These are phyloP conservation scores for Leptura quadrifasciata DNA, from an alignment of 2,888 invertebrate species.

Conservation along the genomic window DNA sequence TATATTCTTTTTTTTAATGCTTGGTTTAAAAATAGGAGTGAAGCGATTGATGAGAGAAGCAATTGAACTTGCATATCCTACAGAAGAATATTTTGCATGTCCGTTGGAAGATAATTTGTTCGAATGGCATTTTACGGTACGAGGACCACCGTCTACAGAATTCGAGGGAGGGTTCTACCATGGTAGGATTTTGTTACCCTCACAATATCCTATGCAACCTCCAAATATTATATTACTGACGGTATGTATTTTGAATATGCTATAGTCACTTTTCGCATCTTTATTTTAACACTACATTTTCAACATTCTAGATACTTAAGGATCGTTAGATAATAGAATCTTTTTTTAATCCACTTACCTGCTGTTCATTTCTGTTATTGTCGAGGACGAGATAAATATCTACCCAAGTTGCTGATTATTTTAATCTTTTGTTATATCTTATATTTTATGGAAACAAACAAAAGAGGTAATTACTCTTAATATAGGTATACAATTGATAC, in stretches of 20 bases:
- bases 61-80: slow-evolving; percentile 87
- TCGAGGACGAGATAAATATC: too few relatives aligned
- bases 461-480: too few relatives aligned
- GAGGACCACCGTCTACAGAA: slow-evolving; percentile 91
- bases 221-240: slow-evolving; percentile 95
- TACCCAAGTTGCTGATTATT: too few relatives aligned
- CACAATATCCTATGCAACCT: slow-evolving; percentile 98
- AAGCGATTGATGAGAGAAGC: slow-evolving; percentile 96
- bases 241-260: slow-evolving; percentile 73
- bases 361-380: too few relatives aligned
- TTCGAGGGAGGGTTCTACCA: slow-evolving; percentile 95
- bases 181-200: slow-evolving; percentile 91
- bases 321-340: too few relatives aligned
- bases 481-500: too few relatives aligned
- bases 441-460: too few relatives aligned
- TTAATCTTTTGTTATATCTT: too few relatives aligned
- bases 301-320: too few relatives aligned
- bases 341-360: too few relatives aligned
- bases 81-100: slow-evolving; percentile 91
- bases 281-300: too few relatives aligned
- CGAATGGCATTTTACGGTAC: slow-evolving; percentile 98
- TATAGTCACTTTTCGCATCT: too few relatives aligned
- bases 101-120: slow-evolving; percentile 96
- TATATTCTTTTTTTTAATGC: neutral
- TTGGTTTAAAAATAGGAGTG: slow-evolving; percentile 80